Conservation (phyloP, 2,113 vertebrate species). For the Rafetus swinhoei region DNA sequence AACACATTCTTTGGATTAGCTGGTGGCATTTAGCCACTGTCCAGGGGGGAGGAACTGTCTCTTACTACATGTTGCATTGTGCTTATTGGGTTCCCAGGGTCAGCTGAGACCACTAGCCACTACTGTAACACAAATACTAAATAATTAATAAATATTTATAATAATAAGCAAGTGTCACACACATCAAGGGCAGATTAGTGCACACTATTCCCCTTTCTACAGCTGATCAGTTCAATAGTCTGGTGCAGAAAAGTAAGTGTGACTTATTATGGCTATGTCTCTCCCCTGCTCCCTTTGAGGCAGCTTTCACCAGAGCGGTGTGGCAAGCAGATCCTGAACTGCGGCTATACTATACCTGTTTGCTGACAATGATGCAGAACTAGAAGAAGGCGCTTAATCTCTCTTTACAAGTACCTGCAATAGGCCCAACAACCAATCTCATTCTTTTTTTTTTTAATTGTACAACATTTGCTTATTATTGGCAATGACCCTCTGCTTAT, state of each 20-base stretch:
- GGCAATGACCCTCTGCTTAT: rapidly evolving
- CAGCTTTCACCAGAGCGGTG: neutral
- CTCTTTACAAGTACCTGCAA: neutral
- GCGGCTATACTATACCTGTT: neutral
- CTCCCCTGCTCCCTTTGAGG: neutral
- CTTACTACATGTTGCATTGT: neutral
- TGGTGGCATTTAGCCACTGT: neutral
- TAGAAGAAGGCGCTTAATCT: neutral
- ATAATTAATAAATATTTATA: neutral
- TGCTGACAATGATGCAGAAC: neutral
- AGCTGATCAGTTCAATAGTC: neutral
- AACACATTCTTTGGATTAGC: neutral
- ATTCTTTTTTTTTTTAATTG: neutral
- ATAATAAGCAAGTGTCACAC: neutral
- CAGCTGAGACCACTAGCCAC: neutral
- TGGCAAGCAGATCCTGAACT: neutral
- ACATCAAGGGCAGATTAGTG: no score
- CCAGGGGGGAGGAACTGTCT: neutral
- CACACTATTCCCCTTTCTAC: neutral
- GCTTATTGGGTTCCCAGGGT: neutral
- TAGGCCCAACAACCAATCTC: neutral
- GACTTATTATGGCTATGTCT: neutral
- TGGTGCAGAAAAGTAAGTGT: neutral
- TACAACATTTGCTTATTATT: neutral
- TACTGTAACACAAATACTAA: neutral